Evolutionary conservation across 2,113 vertebrate genomes (phyloP), one percentile per base, ranked within the genome.

Genomic region (Myrmecobius fasciatus): DNA sequence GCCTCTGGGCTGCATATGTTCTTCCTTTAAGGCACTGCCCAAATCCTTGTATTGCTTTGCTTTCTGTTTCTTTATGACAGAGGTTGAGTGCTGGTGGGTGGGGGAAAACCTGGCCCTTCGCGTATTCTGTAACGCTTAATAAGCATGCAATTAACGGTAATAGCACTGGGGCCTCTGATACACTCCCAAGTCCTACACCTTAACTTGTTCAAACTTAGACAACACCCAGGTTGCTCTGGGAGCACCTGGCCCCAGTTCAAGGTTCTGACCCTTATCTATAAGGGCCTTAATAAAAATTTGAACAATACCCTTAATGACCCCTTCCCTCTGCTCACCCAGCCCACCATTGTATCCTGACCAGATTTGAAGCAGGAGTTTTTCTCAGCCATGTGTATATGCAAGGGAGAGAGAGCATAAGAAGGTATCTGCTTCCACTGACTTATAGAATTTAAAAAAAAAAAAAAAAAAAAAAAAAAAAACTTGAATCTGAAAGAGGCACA

Each of bases 51-150:
- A 43, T 52, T 46, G n/a, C 89, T 89, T 43, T 93, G 91, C 91
- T 95, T 96, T 89, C 25, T 25, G 60, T 89, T 94, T 96, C 90
- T 67, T 52, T 83, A 93, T 93, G 67, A 91, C 90, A 22, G 56
- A 89, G 47, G 53, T 94, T 47, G 53, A 54, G 92, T 91, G 46
- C 46, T 17, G 3, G 56, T 91, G 88, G 48, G 53, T 47, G 46
- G 47, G 92, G 83, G 88, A 94, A 83, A 94, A 91, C 24, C 9
- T 2, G 48, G 20, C 52, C 25, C 47, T 93, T 43, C 91, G 92
- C 31, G 0, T 51, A 60, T 46, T 52, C 52, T 60, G 43, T 49
- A 91, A 49, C 51, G 25, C 25, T 93, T 93, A 89, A 89, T 28
- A 83, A 67, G 46, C 0, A 0, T 49, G 89, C 90, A 93, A n/a